phyloP scores from a whole-genome alignment of 2,797 vertebrate species.

The Capromys pilorides region DNA sequence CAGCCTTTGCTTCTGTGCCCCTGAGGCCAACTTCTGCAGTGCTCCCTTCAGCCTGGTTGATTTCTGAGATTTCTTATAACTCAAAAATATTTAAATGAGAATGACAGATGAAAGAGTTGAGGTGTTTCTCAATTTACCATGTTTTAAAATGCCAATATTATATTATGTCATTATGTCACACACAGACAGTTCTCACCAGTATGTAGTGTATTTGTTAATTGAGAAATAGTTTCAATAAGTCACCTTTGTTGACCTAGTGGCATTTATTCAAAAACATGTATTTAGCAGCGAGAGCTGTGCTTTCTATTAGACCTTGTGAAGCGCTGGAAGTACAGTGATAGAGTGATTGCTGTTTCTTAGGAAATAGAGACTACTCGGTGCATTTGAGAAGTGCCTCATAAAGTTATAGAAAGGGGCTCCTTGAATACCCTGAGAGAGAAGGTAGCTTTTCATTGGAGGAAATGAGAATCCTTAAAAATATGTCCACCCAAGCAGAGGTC shows the following conservation, averaged over 20 bases:
- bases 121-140: background rate
- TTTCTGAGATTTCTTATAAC: conserved; percentile 25
- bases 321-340: background rate
- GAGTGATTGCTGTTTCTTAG: conserved; percentile 12
- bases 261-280: background rate
- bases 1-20: background rate
- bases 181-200: background rate
- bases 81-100: conserved; percentile 39
- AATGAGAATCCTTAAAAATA: conserved; percentile 17
- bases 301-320: background rate
- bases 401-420: background rate
- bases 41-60: background rate
- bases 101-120: conserved; percentile 11
- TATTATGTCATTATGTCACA: background rate
- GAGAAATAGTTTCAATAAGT: conserved; percentile 33
- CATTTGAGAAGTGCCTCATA: background rate
- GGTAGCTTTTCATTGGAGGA: conserved; percentile 27
- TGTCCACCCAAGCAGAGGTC: background rate
- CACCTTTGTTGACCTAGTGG: background rate
- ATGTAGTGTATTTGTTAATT: conserved; percentile 4
- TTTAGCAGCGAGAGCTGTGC: background rate
- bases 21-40: background rate
- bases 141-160: conserved; percentile 7
- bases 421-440: background rate
- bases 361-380: background rate